Percentiles rank a stretch among this genome's conserved stretches.
Conservation (phyloP, 2,113 vertebrate species). For the Actinemys pallida region DNA sequence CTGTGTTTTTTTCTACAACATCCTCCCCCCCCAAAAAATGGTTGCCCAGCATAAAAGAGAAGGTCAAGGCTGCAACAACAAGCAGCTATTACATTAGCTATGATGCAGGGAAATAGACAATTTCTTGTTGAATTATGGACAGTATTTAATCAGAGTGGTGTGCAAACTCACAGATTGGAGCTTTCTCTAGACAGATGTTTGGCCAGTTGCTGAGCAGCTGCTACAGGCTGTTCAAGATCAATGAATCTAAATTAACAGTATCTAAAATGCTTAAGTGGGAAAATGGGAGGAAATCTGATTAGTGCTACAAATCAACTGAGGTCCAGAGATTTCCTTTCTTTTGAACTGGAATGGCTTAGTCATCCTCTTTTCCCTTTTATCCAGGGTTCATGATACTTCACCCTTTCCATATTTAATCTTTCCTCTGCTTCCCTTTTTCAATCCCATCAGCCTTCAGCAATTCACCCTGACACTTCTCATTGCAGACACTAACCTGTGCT, state of each 20-base stretch:
- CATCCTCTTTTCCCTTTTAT: constrained; percentile 3
- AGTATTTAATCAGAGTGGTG: not conserved
- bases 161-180: not conserved
- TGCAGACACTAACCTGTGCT: not conserved
- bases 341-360: constrained; percentile 10
- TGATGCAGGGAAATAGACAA: not conserved
- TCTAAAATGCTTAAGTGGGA: constrained; percentile 10
- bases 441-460: not conserved
- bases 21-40: not conserved
- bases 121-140: not conserved
- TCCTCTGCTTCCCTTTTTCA: not conserved
- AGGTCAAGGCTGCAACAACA: not conserved
- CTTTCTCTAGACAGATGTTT: constrained; percentile 25
- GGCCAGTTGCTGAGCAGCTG: constrained; percentile 19
- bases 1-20: constrained; percentile 13
- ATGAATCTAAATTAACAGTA: constrained; percentile 48
- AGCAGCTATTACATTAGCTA: not conserved
- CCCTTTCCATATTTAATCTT: not conserved
- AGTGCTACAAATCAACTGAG: not conserved
- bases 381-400: not conserved
- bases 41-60: not conserved
- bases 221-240: constrained; percentile 27
- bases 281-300: constrained; percentile 19
- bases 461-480: not conserved
- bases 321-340: constrained; percentile 22